A percentile compares a stretch with the other conserved stretches of the same genome.
Evolutionary conservation across 2,888 invertebrate species (phyloP).

Genomic region (Masnerella sp.): DNA sequence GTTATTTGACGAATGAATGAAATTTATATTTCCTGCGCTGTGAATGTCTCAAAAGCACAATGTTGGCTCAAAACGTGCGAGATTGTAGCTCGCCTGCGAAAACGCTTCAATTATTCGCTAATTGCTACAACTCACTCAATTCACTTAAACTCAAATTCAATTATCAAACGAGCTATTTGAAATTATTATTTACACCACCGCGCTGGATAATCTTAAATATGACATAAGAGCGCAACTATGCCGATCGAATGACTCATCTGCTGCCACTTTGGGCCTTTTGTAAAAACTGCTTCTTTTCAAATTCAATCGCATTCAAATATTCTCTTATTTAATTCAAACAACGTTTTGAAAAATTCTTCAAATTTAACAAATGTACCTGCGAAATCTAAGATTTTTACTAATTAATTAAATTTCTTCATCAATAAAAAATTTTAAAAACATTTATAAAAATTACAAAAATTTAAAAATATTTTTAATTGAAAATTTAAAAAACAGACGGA

Average conservation of each 20-base stretch:
- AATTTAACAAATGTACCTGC: background rate
- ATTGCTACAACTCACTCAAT: too few species aligned
- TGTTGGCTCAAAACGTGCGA: conserved; percentile 12
- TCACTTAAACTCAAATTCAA: conserved; percentile 21
- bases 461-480: too few species aligned
- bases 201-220: conserved; percentile 36
- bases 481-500: too few species aligned
- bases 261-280: conserved; percentile 27
- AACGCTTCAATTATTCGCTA: too few species aligned
- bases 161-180: conserved; percentile 14
- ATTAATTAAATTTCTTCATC: too few species aligned
- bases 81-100: background rate
- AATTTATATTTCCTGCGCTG: conserved; percentile 41
- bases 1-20: conserved; percentile 49
- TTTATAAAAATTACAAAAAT: too few species aligned
- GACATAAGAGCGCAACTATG: conserved; percentile 50
- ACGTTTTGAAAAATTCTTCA: too few species aligned
- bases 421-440: too few species aligned
- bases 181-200: too few species aligned
- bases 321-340: background rate
- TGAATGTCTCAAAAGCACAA: conserved; percentile 13
- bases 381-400: too few species aligned
- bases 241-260: conserved; percentile 36
- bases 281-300: conserved; percentile 9
- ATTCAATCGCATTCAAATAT: background rate